These are phyloP conservation scores for Phyllostomus hastatus DNA, from an alignment of 2,113 vertebrate genomes.

Conservation along the genomic window DNA sequence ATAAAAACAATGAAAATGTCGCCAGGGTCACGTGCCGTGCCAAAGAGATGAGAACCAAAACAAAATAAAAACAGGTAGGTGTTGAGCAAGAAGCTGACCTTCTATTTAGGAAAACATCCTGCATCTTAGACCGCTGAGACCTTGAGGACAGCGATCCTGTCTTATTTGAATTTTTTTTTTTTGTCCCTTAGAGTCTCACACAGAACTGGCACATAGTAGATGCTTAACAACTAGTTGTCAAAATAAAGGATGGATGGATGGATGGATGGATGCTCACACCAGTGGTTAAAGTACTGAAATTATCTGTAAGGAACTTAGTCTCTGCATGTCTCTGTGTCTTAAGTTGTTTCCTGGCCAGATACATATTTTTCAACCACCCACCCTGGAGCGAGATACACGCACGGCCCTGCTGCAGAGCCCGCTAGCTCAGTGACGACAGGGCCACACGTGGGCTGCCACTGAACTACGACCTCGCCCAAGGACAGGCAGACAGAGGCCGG, in stretches of 20 bases:
- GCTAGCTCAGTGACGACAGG: not conserved
- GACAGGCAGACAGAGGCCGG: not conserved
- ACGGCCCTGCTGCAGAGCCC: not conserved
- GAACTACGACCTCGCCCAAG: not conserved
- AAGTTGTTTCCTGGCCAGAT: not conserved
- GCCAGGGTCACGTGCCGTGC: not conserved
- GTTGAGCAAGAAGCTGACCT: not conserved
- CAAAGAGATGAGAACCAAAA: conserved; percentile 22
- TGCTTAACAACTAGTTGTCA: not conserved
- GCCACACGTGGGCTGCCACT: not conserved
- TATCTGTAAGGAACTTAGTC: not conserved
- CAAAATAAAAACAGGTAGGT: conserved; percentile 32
- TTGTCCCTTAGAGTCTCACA: not conserved
- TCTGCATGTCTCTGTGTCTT: not conserved
- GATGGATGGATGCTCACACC: not conserved
- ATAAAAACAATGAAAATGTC: conserved; percentile 47
- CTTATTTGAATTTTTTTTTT: not conserved
- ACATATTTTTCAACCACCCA: not conserved
- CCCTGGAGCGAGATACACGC: not conserved
- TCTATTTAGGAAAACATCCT: conserved; percentile 28
- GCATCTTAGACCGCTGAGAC: not conserved
- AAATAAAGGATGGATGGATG: not conserved
- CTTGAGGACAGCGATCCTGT: not conserved
- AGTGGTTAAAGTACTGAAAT: not conserved
- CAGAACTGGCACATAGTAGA: not conserved